phyloP scores from a whole-genome alignment of 53 echinoderm and acorn worm genomes.

The Patiria pectinifera region DNA sequence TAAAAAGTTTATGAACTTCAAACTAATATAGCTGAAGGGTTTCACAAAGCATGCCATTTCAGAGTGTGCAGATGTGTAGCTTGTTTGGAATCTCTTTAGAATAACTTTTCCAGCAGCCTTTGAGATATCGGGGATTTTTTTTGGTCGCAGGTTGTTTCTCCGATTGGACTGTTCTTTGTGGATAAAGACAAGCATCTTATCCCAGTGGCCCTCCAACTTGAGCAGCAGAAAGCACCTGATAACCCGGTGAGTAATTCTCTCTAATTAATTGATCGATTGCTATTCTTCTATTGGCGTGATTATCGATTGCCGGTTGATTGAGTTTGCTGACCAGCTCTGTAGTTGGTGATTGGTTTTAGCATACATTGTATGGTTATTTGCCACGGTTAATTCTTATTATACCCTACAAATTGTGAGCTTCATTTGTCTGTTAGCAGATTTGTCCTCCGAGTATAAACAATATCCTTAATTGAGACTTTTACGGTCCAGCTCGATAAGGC shows the following conservation, averaged over 20 bases:
- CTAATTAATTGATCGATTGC: too few relatives aligned
- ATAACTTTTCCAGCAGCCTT: too few relatives aligned
- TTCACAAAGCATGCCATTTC: too few relatives aligned
- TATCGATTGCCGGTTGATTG: background rate
- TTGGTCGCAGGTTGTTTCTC: slow-evolving; percentile 41
- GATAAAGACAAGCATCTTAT: slow-evolving; percentile 66
- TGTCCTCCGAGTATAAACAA: too few relatives aligned
- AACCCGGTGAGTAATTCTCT: slow-evolving; percentile 69
- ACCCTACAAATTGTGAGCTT: too few relatives aligned
- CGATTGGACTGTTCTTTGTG: slow-evolving; percentile 72
- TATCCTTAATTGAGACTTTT: too few relatives aligned
- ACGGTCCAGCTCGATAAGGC: too few relatives aligned
- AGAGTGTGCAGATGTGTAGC: too few relatives aligned
- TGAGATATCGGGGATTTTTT: background rate
- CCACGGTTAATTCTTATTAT: background rate
- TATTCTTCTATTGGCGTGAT: background rate
- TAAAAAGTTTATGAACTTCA: background rate
- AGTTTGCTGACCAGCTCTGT: background rate
- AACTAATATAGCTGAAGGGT: background rate
- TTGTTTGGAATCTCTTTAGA: too few relatives aligned
- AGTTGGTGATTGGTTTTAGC: background rate
- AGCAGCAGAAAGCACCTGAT: slow-evolving; percentile 69
- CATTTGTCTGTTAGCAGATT: too few relatives aligned
- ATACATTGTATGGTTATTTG: background rate
- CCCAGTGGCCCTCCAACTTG: slow-evolving; percentile 87